These are phyloP conservation scores for Syndactyla subalaris DNA, from an alignment of 2,797 vertebrate genomes.

Conservation along the genomic window DNA sequence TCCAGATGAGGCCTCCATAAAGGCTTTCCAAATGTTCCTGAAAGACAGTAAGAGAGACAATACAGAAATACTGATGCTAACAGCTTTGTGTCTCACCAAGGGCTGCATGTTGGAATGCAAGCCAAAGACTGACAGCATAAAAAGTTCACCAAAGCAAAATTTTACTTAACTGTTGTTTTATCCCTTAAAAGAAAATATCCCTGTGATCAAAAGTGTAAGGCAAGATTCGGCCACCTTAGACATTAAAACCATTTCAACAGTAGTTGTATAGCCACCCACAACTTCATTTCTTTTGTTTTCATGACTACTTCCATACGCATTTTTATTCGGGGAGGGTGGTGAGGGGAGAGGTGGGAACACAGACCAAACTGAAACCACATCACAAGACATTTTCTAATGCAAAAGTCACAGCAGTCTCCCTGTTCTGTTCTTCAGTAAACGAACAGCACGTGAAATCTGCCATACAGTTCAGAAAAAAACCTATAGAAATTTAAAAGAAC, in stretches of 20 bases:
- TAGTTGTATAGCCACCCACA: neutral
- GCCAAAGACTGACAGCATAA: neutral
- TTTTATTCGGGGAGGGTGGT: neutral
- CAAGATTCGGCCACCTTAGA: neutral
- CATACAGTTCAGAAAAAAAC: neutral
- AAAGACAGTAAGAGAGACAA: constrained; percentile 29
- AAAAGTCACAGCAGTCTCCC: neutral
- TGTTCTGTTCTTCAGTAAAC: neutral
- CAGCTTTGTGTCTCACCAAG: neutral
- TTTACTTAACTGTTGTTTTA: neutral
- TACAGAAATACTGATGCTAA: neutral
- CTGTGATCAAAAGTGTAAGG: neutral
- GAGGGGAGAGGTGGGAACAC: neutral
- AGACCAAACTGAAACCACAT: neutral
- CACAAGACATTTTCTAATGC: neutral
- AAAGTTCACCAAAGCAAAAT: neutral
- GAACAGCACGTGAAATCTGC: neutral
- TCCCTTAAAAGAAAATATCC: neutral
- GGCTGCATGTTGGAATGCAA: neutral
- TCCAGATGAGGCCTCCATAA: constrained; percentile 86
- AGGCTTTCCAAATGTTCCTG: constrained; percentile 95
- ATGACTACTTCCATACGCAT: neutral
- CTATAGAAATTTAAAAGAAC: neutral
- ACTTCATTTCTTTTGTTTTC: neutral
- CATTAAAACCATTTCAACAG: neutral